Percentiles rank a stretch among this genome's conserved stretches.
Conservation (phyloP, 2,888 invertebrate species). For the Autographa pulchrina region DNA sequence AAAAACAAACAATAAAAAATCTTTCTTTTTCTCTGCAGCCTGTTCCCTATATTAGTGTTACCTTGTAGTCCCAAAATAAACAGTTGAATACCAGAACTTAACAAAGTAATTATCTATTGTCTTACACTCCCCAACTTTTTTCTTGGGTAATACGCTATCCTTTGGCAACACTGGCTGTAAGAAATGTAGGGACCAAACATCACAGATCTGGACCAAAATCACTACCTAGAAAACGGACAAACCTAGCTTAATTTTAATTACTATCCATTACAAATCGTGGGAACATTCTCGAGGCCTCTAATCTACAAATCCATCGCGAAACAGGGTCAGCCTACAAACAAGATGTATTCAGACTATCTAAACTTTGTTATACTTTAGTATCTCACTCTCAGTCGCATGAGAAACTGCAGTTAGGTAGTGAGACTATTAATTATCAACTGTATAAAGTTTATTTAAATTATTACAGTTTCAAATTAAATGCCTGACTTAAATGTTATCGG, state of each 20-base stretch:
- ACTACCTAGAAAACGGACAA: background rate
- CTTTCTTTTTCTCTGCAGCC: too few species aligned
- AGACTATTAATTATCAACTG: background rate
- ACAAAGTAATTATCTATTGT: too few species aligned
- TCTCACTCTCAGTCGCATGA: background rate
- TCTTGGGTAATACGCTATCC: too few species aligned
- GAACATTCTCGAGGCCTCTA: background rate
- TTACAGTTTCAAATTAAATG: background rate
- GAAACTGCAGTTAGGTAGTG: background rate
- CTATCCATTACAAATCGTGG: background rate
- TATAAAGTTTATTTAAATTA: background rate
- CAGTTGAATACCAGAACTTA: too few species aligned
- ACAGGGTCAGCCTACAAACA: constrained; percentile 2
- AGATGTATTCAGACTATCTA: constrained; percentile 4
- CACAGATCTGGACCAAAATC: background rate
- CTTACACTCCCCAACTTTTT: too few species aligned
- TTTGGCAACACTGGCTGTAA: too few species aligned
- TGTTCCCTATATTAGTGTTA: too few species aligned
- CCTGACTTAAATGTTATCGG: too few species aligned
- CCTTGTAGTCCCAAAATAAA: too few species aligned
- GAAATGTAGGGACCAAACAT: background rate
- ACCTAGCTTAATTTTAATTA: background rate
- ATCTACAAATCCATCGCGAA: background rate
- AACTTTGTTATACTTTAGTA: background rate
- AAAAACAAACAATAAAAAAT: too few species aligned